phyloP scores from a whole-genome alignment of 2,888 invertebrate genomes.

The Cacoxenus indagator region DNA sequence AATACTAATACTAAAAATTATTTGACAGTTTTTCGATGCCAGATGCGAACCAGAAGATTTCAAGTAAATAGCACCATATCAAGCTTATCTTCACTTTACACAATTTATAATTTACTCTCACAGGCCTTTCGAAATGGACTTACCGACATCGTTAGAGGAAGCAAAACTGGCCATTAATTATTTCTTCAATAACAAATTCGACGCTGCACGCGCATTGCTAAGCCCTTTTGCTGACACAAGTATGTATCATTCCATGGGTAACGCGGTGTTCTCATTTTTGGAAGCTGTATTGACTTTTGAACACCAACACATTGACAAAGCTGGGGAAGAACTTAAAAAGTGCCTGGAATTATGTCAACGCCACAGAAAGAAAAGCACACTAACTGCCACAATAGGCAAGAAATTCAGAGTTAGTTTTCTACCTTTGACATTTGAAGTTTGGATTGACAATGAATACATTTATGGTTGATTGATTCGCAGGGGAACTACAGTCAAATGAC shows the following conservation, averaged over 20 bases:
- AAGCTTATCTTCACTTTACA: not conserved
- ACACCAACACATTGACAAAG: slow-evolving; percentile 80
- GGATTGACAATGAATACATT: not conserved
- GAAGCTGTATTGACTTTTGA: slow-evolving; percentile 96
- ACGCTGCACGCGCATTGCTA: slow-evolving; percentile 83
- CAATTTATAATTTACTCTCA: no score
- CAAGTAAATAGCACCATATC: not conserved
- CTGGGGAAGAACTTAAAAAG: slow-evolving; percentile 82
- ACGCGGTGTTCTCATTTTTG: slow-evolving; percentile 88
- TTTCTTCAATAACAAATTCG: slow-evolving; percentile 93
- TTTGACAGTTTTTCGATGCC: slow-evolving; percentile 37
- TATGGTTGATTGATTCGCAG: slow-evolving; percentile 55
- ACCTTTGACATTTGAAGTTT: no score
- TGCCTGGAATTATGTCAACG: slow-evolving; percentile 85
- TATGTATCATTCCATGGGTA: slow-evolving; percentile 93
- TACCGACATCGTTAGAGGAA: slow-evolving; percentile 77
- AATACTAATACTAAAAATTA: not conserved
- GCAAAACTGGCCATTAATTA: slow-evolving; percentile 85
- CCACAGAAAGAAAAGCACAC: slow-evolving; percentile 72
- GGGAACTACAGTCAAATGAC: slow-evolving; percentile 83
- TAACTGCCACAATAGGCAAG: slow-evolving; percentile 86
- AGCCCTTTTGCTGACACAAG: slow-evolving; percentile 85
- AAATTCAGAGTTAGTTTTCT: slow-evolving; percentile 82
- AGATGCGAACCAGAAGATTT: slow-evolving; percentile 17
- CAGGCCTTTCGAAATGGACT: slow-evolving; percentile 48